phyloP scores from a whole-genome alignment of 92 coral and sea anemone genomes.

The Phenganax marumi region DNA sequence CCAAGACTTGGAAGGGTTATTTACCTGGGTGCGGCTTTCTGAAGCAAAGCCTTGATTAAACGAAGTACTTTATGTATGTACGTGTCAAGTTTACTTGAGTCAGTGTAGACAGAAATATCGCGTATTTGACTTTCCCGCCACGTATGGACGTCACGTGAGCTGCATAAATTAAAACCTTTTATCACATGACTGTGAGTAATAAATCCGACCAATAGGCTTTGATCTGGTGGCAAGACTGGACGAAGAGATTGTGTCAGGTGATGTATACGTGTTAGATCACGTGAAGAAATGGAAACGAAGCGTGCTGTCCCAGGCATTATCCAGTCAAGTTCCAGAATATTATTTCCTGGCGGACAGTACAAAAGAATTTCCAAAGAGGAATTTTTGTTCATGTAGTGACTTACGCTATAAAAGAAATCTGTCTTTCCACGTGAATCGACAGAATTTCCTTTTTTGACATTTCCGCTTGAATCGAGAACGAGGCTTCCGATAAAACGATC shows the following conservation, averaged over 20 bases:
- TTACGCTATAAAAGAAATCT: neutral
- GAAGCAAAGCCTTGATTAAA: neutral
- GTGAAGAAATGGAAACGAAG: neutral
- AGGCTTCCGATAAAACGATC: neutral
- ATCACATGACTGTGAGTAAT: constrained; percentile 7
- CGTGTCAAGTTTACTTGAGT: neutral
- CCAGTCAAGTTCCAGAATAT: constrained; percentile 14
- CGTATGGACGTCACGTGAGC: neutral
- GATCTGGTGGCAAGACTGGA: neutral
- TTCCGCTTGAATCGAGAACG: neutral
- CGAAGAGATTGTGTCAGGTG: constrained; percentile 5
- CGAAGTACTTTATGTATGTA: neutral
- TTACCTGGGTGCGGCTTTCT: constrained; percentile 29
- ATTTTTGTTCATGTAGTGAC: neutral
- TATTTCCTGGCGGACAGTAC: neutral
- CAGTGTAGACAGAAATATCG: constrained; percentile 17
- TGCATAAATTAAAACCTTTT: constrained; percentile 2
- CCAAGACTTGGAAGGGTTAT: no score
- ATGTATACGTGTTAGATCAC: neutral
- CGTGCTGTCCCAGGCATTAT: constrained; percentile 28
- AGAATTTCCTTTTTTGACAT: no score
- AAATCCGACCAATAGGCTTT: constrained; percentile 5
- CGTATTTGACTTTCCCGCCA: neutral
- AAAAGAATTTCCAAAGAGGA: neutral
- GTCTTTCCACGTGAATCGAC: neutral